Evolutionary conservation across 1,140 invertebrate species (phyloP).

Genomic region (Drusus annulatus): DNA sequence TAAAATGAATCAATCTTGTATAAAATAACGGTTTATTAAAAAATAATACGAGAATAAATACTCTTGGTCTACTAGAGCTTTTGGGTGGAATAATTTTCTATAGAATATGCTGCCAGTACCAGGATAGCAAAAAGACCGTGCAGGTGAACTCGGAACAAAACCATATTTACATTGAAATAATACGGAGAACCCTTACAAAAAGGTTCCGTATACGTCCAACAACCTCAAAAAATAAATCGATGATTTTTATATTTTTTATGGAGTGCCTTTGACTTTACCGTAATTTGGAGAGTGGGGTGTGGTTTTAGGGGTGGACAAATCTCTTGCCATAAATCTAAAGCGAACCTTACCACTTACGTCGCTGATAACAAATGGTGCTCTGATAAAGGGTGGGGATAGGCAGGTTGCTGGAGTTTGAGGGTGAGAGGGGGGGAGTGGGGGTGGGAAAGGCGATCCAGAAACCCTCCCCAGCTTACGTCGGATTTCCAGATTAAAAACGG

Average conservation of each 20-base stretch:
- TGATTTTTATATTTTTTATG: not conserved
- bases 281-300: not conserved
- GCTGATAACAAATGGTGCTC: slow-evolving; percentile 54
- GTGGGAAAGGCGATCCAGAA: slow-evolving; percentile 6
- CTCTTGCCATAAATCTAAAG: slow-evolving; percentile 56
- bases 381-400: slow-evolving; percentile 45
- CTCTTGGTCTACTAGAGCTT: not conserved
- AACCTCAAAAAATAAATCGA: not conserved
- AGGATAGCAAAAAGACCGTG: not conserved
- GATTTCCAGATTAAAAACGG: slow-evolving; percentile 12
- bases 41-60: no score
- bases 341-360: slow-evolving; percentile 57
- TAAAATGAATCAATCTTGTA: no score
- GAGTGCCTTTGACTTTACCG: not conserved
- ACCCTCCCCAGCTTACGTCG: slow-evolving; percentile 7
- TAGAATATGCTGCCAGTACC: not conserved
- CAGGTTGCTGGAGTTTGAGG: slow-evolving; percentile 15
- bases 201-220: not conserved
- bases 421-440: no score
- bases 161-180: not conserved
- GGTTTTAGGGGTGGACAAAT: slow-evolving; percentile 45
- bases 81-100: not conserved
- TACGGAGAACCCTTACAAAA: not conserved
- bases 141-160: not conserved
- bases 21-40: no score